Percentiles rank a stretch among this genome's conserved stretches.
phyloP scores from a whole-genome alignment of 2,888 invertebrate species.

The Euphydryas editha region DNA sequence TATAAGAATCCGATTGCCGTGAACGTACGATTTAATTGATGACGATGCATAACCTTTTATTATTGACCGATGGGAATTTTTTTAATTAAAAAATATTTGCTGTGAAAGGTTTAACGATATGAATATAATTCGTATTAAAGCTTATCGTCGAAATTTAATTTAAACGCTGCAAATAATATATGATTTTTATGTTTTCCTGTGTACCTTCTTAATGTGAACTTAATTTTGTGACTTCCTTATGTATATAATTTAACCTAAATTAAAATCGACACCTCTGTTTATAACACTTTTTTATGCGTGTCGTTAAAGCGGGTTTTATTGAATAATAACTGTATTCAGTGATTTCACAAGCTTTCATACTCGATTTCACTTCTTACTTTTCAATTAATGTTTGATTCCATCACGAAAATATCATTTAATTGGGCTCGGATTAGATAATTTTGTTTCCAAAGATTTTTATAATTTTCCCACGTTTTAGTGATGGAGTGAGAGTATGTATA shows the following conservation, averaged over 20 bases:
- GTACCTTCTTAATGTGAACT: background rate
- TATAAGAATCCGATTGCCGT: constrained; percentile 28
- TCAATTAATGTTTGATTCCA: background rate
- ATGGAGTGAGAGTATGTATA: background rate
- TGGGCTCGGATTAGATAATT: constrained; percentile 1
- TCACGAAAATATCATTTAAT: background rate
- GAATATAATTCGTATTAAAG: background rate
- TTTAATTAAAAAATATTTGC: constrained; percentile 7
- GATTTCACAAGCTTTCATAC: background rate
- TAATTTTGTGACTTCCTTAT: background rate
- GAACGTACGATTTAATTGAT: constrained; percentile 8
- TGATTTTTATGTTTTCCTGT: constrained; percentile 8
- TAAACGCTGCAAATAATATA: background rate
- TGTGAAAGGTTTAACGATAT: constrained; percentile 1
- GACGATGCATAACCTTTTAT: constrained; percentile 8
- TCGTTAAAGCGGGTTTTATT: background rate
- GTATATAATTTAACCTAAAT: constrained; percentile 14
- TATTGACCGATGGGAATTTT: constrained; percentile 10
- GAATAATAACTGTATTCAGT: background rate
- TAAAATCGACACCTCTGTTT: background rate
- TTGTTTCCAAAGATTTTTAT: background rate
- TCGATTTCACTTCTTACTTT: background rate
- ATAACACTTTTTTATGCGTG: background rate
- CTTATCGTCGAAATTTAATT: background rate
- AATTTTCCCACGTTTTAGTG: background rate